Conservation (phyloP, 2,888 invertebrate species). For the Pristionchus mayeri region DNA sequence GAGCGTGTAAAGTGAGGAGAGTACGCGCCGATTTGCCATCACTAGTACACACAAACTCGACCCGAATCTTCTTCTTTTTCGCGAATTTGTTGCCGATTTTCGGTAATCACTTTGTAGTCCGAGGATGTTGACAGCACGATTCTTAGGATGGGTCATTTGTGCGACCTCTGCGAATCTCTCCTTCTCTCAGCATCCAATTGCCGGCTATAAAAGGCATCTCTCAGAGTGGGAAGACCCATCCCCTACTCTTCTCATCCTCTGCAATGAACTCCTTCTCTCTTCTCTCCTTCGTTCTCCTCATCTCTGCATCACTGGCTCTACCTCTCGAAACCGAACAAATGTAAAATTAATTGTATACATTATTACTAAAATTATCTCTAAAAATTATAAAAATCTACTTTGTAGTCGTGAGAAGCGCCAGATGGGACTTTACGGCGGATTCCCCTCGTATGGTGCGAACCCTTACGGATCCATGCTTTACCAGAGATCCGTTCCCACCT, state of each 20-base stretch:
- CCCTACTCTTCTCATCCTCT: background rate
- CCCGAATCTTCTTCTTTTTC: background rate
- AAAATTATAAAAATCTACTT: too few species aligned
- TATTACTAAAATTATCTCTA: too few species aligned
- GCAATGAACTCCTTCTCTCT: background rate
- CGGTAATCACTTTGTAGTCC: background rate
- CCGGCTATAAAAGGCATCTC: background rate
- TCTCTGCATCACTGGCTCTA: background rate
- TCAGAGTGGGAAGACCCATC: background rate
- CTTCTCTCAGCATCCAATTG: background rate
- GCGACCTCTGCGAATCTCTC: background rate
- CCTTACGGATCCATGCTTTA: too few species aligned
- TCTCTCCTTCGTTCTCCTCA: background rate
- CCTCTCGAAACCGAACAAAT: background rate
- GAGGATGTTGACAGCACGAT: background rate
- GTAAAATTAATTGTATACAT: background rate
- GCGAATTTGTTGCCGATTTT: too few species aligned
- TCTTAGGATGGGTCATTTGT: background rate
- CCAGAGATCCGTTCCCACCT: too few species aligned
- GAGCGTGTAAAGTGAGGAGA: too few species aligned
- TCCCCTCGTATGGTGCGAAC: too few species aligned
- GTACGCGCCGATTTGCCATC: too few species aligned
- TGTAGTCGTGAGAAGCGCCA: conserved; percentile 21
- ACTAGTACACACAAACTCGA: conserved; percentile 1
- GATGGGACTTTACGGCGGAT: background rate